Conservation (phyloP, 2,888 invertebrate genomes). For the Ophion ellenae region DNA sequence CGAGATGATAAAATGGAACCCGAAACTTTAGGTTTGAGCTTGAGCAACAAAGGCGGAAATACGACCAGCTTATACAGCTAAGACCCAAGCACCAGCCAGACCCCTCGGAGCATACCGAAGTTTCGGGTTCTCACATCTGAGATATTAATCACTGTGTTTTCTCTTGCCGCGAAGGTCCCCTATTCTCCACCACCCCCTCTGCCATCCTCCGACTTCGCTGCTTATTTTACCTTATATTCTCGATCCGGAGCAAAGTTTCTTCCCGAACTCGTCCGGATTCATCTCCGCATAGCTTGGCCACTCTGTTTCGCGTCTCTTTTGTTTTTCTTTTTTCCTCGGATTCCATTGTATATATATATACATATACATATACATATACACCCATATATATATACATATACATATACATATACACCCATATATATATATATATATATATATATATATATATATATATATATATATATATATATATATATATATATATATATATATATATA, state of each 20-base stretch:
- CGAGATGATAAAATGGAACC: conserved; percentile 45
- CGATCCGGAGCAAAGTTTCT: conserved; percentile 36
- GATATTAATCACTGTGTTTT: conserved; percentile 60
- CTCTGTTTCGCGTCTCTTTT: conserved; percentile 11
- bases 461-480: background rate
- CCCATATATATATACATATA: too few species aligned
- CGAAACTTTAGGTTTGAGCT: conserved; percentile 45
- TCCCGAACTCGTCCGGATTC: conserved; percentile 49
- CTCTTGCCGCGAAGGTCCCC: conserved; percentile 47
- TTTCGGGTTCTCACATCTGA: conserved; percentile 46
- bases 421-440: background rate
- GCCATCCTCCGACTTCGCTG: background rate
- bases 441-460: background rate
- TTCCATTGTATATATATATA: conserved; percentile 8
- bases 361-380: too few species aligned
- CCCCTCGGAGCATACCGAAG: conserved; percentile 15
- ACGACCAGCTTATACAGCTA: conserved; percentile 37
- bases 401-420: too few species aligned
- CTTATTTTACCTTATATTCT: conserved; percentile 57
- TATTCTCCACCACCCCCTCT: background rate
- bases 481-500: background rate
- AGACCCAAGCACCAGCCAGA: conserved; percentile 21
- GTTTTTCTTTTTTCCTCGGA: conserved; percentile 15
- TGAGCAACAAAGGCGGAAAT: conserved; percentile 20
- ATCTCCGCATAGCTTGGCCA: conserved; percentile 39